These are phyloP conservation scores for Bombus sibiricus DNA, from an alignment of 1,140 invertebrate genomes.

Conservation along the genomic window DNA sequence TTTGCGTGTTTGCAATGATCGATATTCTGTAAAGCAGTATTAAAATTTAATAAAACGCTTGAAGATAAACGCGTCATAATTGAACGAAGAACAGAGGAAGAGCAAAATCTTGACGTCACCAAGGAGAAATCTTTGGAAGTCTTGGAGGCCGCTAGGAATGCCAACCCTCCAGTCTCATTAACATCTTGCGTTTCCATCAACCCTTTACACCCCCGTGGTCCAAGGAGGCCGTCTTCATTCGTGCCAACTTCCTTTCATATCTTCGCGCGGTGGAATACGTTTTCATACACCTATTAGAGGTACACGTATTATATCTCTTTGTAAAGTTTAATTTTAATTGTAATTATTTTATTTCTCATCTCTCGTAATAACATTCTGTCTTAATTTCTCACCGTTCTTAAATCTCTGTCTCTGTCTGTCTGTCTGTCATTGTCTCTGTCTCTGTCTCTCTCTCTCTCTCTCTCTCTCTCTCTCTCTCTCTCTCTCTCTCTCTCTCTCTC, in stretches of 20 bases:
- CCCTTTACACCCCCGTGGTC: slow-evolving; percentile 69
- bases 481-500: too few species aligned
- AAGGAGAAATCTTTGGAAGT: slow-evolving; percentile 82
- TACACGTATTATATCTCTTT: background rate
- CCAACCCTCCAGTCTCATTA: slow-evolving; percentile 83
- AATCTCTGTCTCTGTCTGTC: too few species aligned
- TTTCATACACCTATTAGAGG: background rate
- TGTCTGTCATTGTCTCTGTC: too few species aligned
- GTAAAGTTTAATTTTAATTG: background rate
- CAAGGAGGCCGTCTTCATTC: slow-evolving; percentile 78
- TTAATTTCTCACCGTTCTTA: too few species aligned
- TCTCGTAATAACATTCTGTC: background rate
- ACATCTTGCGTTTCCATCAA: slow-evolving; percentile 81
- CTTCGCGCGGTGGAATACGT: background rate
- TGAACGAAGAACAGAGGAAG: slow-evolving; percentile 72
- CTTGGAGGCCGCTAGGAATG: slow-evolving; percentile 81
- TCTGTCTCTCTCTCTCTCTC: too few species aligned
- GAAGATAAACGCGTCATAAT: slow-evolving; percentile 70
- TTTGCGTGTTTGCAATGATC: background rate
- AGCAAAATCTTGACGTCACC: slow-evolving; percentile 79
- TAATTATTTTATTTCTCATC: background rate
- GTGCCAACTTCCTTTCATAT: slow-evolving; percentile 58
- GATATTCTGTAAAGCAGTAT: background rate
- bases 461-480: too few species aligned
- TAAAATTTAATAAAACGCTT: background rate